Evolutionary conservation across 2,888 invertebrate species (phyloP).

Genomic region (Agriotes lineatus): DNA sequence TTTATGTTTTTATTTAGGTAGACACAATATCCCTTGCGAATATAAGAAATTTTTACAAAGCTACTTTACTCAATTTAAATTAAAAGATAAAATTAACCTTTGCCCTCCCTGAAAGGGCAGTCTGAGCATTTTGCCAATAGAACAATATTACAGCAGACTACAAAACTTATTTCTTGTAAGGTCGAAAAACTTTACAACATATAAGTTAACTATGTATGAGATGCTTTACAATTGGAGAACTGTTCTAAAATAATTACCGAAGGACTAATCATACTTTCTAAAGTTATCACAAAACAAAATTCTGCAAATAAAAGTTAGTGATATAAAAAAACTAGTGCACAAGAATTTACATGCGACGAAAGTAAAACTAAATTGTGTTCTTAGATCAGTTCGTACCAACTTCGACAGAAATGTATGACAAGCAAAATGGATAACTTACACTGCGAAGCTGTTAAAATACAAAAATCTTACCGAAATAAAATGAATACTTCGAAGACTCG

Average conservation of each 20-base stretch:
- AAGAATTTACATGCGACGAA: constrained; percentile 47
- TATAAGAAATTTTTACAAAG: constrained; percentile 79
- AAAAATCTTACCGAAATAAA: constrained; percentile 50
- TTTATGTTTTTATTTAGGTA: constrained; percentile 74
- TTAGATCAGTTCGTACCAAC: constrained; percentile 58
- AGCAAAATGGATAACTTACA: constrained; percentile 32
- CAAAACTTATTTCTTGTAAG: constrained; percentile 46
- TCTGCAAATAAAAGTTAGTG: constrained; percentile 43
- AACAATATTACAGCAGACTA: constrained; percentile 58
- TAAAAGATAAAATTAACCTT: constrained; percentile 55
- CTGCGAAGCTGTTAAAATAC: constrained; percentile 38
- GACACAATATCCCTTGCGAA: constrained; percentile 80
- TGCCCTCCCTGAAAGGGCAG: constrained; percentile 49
- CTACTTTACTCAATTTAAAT: constrained; percentile 65
- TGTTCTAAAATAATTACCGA: constrained; percentile 38
- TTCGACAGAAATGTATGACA: constrained; percentile 43
- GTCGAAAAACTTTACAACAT: constrained; percentile 41
- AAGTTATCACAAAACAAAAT: constrained; percentile 57
- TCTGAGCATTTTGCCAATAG: constrained; percentile 64
- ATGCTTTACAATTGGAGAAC: constrained; percentile 59
- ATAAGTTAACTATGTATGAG: constrained; percentile 42
- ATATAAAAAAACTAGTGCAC: constrained; percentile 56
- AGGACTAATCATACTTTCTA: constrained; percentile 29
- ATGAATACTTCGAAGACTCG: constrained; percentile 52
- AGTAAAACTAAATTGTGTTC: constrained; percentile 44